Conservation (phyloP, 2,888 invertebrate species). For the Harpalus rubripes region DNA sequence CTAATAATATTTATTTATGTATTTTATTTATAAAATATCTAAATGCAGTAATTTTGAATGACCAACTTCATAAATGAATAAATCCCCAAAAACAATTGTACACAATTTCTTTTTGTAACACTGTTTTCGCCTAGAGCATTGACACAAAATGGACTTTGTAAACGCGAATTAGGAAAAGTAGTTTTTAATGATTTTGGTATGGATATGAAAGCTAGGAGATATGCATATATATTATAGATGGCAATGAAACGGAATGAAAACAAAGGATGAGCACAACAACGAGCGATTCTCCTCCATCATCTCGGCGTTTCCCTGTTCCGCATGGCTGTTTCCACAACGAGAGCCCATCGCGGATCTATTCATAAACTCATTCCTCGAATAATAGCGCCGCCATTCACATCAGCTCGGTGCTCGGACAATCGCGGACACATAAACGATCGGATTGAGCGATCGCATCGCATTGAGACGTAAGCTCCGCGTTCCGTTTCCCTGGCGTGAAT, state of each 20-base stretch:
- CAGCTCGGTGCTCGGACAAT: slow-evolving; percentile 47
- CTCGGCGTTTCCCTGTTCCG: slow-evolving; percentile 9
- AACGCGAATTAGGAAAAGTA: too few relatives aligned
- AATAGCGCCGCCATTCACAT: slow-evolving; percentile 48
- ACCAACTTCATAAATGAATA: too few relatives aligned
- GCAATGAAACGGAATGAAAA: slow-evolving; percentile 15
- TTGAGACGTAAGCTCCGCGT: slow-evolving; percentile 45
- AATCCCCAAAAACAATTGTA: too few relatives aligned
- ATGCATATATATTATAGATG: slow-evolving; percentile 22
- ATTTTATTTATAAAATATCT: too few relatives aligned
- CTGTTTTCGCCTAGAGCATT: too few relatives aligned
- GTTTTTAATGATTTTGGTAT: too few relatives aligned
- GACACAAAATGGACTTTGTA: too few relatives aligned
- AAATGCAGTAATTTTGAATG: too few relatives aligned
- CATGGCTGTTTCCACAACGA: slow-evolving; percentile 36
- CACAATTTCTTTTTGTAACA: too few relatives aligned
- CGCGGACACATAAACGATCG: slow-evolving; percentile 51
- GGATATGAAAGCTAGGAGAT: background rate
- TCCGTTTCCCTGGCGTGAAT: slow-evolving; percentile 43
- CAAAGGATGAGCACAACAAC: slow-evolving; percentile 32
- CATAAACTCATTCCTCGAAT: slow-evolving; percentile 52
- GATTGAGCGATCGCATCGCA: slow-evolving; percentile 54
- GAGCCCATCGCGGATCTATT: slow-evolving; percentile 36
- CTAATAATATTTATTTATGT: too few relatives aligned
- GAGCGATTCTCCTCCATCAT: slow-evolving; percentile 12